Evolutionary conservation across 1,140 invertebrate species (phyloP).

Genomic region (Lithobius niger): DNA sequence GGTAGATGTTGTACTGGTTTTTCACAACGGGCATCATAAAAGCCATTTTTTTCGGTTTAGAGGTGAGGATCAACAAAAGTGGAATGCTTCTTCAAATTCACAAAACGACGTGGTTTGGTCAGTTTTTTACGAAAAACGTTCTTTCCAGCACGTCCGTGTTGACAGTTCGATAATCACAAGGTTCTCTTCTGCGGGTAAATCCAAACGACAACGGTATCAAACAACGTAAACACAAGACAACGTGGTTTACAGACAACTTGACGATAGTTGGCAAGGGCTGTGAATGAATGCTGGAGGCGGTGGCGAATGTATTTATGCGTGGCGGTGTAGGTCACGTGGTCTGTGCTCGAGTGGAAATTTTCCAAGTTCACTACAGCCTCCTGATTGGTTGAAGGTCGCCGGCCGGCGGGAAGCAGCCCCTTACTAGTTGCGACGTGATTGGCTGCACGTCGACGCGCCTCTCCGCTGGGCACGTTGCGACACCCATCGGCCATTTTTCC

Average conservation of each 20-base stretch:
- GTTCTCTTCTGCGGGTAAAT: neutral
- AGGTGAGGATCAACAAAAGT: no score
- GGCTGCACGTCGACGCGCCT: no score
- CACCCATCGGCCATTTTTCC: no score
- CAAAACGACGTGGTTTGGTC: no score
- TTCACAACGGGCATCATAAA: constrained; percentile 88
- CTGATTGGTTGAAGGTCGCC: neutral
- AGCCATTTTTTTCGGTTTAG: constrained; percentile 62
- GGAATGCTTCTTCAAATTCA: neutral
- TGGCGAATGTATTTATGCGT: neutral
- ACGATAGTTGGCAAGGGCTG: neutral
- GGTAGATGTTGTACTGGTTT: constrained; percentile 81
- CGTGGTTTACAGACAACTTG: neutral
- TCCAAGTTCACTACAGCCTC: neutral
- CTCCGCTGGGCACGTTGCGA: no score
- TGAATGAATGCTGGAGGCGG: neutral
- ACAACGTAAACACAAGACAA: neutral
- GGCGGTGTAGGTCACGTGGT: neutral
- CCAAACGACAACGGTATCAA: neutral
- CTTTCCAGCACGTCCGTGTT: neutral
- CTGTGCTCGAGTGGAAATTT: constrained; percentile 4
- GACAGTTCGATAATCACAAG: neutral
- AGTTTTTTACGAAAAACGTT: neutral
- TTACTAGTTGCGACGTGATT: no score
- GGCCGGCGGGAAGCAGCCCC: no score